These are phyloP conservation scores for Clanis bilineata DNA, from an alignment of 2,888 invertebrate species.

Conservation along the genomic window DNA sequence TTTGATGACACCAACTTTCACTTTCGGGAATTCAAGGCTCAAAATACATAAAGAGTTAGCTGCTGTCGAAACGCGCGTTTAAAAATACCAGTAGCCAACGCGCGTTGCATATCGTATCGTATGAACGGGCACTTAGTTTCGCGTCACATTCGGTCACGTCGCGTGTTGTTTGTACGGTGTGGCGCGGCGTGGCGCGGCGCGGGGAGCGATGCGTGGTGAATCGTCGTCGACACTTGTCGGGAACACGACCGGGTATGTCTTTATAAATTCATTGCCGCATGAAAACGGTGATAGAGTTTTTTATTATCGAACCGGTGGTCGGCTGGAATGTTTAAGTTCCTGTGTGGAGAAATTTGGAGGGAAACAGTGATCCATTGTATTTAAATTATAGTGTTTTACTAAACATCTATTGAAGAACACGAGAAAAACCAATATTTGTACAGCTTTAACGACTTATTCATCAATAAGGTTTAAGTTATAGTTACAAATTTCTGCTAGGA, in stretches of 20 bases:
- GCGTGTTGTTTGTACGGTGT: constrained; percentile 26
- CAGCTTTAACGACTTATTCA: too few species aligned
- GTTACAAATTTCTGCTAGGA: too few species aligned
- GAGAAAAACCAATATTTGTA: too few species aligned
- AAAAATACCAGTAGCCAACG: background rate
- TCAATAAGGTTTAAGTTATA: too few species aligned
- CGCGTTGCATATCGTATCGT: background rate
- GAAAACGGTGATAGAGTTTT: background rate
- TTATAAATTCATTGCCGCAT: constrained; percentile 3
- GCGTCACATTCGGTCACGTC: constrained; percentile 10
- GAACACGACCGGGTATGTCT: background rate
- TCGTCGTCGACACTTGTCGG: constrained; percentile 23
- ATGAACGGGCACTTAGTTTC: background rate
- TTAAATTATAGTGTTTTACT: too few species aligned
- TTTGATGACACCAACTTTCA: too few species aligned
- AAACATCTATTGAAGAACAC: too few species aligned
- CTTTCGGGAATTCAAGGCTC: too few species aligned
- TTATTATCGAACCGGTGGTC: background rate
- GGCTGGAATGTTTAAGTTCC: background rate
- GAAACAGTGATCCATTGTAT: too few species aligned
- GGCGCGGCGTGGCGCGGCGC: constrained; percentile 32
- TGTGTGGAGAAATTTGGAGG: background rate
- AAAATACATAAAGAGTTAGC: too few species aligned
- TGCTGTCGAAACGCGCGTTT: too few species aligned
- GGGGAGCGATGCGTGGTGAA: constrained; percentile 33